Evolutionary conservation across 2,113 vertebrate species (phyloP).

Genomic region (Hippopotamus amphibius): DNA sequence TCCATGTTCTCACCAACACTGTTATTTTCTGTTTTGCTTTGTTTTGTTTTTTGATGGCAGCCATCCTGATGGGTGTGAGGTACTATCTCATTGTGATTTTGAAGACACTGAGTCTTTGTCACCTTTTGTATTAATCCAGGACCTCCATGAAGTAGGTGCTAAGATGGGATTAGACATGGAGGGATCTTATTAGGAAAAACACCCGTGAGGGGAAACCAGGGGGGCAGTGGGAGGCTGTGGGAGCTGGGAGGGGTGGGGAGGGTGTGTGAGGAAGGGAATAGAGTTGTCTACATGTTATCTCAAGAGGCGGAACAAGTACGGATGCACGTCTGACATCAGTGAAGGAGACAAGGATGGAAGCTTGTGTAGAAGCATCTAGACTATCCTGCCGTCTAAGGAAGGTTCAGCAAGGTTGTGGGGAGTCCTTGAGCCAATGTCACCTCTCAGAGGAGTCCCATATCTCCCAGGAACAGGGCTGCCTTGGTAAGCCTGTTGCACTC

Average conservation of each 20-base stretch:
- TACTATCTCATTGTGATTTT: background rate
- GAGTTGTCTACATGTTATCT: background rate
- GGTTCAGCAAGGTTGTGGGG: background rate
- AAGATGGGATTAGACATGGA: background rate
- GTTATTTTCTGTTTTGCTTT: background rate
- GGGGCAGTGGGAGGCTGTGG: background rate
- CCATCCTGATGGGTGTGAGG: background rate
- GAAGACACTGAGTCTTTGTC: background rate
- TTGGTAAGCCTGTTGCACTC: rapidly evolving
- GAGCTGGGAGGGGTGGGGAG: background rate
- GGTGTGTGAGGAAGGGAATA: background rate
- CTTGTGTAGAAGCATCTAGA: background rate
- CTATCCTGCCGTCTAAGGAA: background rate
- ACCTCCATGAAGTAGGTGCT: background rate
- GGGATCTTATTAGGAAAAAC: background rate
- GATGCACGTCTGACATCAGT: background rate
- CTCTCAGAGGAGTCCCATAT: background rate
- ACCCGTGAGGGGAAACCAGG: background rate
- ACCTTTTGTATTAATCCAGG: background rate
- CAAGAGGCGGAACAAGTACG: background rate
- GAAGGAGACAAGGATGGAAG: background rate
- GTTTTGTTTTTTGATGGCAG: background rate
- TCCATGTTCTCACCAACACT: background rate
- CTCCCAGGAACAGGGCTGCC: background rate
- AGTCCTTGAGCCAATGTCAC: background rate